phyloP scores from a whole-genome alignment of 2,797 vertebrate genomes.

The Sebastes miniatus region DNA sequence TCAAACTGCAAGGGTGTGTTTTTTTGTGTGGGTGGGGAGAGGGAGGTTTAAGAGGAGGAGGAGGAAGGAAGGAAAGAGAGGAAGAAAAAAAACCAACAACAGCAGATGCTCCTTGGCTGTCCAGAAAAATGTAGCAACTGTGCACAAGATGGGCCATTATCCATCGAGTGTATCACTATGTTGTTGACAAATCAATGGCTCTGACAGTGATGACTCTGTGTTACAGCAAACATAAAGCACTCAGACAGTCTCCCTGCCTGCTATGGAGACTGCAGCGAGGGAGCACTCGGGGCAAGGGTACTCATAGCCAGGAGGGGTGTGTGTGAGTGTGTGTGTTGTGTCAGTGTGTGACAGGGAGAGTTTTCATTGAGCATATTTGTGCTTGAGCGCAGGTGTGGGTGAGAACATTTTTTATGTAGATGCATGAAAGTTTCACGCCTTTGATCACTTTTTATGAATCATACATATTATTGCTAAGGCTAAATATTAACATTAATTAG shows the following conservation, averaged over 20 bases:
- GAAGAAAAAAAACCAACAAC: constrained; percentile 22
- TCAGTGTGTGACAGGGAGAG: constrained; percentile 18
- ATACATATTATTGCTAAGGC: constrained; percentile 24
- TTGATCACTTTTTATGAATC: constrained; percentile 51
- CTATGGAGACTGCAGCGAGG: constrained; percentile 67
- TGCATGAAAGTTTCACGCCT: constrained; percentile 42
- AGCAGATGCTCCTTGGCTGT: constrained; percentile 63
- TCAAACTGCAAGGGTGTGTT: constrained; percentile 69
- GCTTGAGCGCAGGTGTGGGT: constrained; percentile 15
- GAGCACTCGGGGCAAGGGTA: constrained; percentile 75
- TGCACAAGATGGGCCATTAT: constrained; percentile 73
- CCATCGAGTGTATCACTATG: constrained; percentile 72
- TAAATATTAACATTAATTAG: constrained; percentile 43
- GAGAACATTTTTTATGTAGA: constrained; percentile 22
- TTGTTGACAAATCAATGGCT: constrained; percentile 80
- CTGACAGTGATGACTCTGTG: constrained; percentile 75
- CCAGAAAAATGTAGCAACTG: constrained; percentile 69
- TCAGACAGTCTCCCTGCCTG: constrained; percentile 68
- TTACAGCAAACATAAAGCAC: constrained; percentile 77
- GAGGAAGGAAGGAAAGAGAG: constrained; percentile 20
- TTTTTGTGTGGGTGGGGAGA: constrained; percentile 42
- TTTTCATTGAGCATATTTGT: constrained; percentile 39
- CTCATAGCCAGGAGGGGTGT: constrained; percentile 58
- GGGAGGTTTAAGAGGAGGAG: constrained; percentile 30
- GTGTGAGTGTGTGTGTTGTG: constrained; percentile 21